Percentiles rank a stretch among this genome's conserved stretches.
Evolutionary conservation across 2,113 vertebrate species (phyloP).

Genomic region (Salvator merianae): DNA sequence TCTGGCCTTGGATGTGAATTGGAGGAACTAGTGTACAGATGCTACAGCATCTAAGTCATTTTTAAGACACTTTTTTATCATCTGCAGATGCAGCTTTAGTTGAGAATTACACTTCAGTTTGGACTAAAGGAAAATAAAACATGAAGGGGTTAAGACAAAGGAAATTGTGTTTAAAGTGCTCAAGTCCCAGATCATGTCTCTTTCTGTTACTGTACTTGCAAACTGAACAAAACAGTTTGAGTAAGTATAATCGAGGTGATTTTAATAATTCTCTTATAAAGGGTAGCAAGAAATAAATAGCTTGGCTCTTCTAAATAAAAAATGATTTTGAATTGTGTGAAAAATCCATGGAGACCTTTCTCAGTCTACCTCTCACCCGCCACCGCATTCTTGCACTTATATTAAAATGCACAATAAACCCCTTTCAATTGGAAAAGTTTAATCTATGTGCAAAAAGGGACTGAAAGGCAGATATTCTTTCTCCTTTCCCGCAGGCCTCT

Average conservation of each 20-base stretch:
- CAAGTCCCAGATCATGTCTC: too few relatives aligned
- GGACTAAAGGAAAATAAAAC: too few relatives aligned
- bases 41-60: too few relatives aligned
- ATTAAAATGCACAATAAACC: slow-evolving; percentile 71
- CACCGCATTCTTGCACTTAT: slow-evolving; percentile 11
- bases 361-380: slow-evolving; percentile 29
- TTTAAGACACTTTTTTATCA: too few relatives aligned
- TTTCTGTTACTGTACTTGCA: too few relatives aligned
- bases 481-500: slow-evolving; percentile 78
- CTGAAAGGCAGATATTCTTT: slow-evolving; percentile 48
- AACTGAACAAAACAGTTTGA: not conserved
- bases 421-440: slow-evolving; percentile 70
- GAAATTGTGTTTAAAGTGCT: too few relatives aligned
- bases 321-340: slow-evolving; percentile 76
- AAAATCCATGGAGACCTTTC: slow-evolving; percentile 65
- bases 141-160: too few relatives aligned
- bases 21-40: too few relatives aligned
- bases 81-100: too few relatives aligned
- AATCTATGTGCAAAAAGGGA: slow-evolving; percentile 69
- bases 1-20: too few relatives aligned
- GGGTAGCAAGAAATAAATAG: slow-evolving; percentile 58
- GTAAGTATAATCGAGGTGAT: not conserved
- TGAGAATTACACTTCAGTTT: too few relatives aligned
- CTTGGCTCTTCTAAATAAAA: slow-evolving; percentile 74
- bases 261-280: slow-evolving; percentile 66